Conservation (phyloP, 2,113 vertebrate genomes). For the Dunckerocampus dactyliophorus region DNA sequence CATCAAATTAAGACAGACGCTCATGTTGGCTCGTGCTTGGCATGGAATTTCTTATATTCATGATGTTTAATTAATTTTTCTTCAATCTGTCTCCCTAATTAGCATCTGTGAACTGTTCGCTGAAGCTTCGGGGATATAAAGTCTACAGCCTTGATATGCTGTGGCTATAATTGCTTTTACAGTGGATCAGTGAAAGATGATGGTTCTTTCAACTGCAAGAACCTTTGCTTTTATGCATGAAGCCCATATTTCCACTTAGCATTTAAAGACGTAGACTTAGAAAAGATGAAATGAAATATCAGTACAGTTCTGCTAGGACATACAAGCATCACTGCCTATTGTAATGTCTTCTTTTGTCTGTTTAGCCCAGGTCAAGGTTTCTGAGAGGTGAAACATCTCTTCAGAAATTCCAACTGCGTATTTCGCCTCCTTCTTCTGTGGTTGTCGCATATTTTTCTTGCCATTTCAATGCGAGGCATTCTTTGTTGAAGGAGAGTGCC, state of each 20-base stretch:
- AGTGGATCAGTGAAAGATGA: neutral
- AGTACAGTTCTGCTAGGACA: no score
- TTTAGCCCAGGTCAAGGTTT: constrained; percentile 45
- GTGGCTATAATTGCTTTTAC: neutral
- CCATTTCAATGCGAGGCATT: constrained; percentile 36
- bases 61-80: neutral
- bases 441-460: constrained; percentile 21
- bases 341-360: constrained; percentile 8
- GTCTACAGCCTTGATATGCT: neutral
- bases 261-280: neutral
- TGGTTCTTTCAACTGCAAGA: neutral
- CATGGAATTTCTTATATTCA: neutral
- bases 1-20: neutral
- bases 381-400: constrained; percentile 40
- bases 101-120: neutral
- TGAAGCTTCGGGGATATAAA: neutral
- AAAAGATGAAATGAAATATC: neutral
- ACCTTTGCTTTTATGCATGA: neutral
- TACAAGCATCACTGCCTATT: neutral
- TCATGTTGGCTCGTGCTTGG: neutral
- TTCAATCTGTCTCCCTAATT: constrained; percentile 1
- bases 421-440: constrained; percentile 10
- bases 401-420: constrained; percentile 20
- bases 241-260: neutral
- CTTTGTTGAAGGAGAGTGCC: constrained; percentile 21